Base-by-base conservation (phyloP, 2,888 invertebrate genomes). In the Gari tellinella region DNA sequence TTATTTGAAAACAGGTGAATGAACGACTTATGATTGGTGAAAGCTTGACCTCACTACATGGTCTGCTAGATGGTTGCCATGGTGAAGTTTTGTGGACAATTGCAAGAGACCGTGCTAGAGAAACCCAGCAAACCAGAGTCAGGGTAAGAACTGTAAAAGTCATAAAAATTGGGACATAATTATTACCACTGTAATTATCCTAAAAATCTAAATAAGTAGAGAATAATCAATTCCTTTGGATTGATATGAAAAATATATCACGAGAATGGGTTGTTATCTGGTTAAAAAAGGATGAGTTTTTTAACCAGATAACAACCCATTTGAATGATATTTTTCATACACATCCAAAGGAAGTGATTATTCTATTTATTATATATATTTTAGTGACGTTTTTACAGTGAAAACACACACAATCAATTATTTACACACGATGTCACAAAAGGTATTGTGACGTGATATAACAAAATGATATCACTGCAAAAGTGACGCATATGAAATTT, bases 41-140 rank as follows among this genome's bases (percentile, higher is more conserved):
- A 49, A 65, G 75, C 21, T 37, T 80, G 19, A 41, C 46, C 1
- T 65, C 75, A 7, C 52, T 84, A 56, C 58, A 69, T 15, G 52
- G 60, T 17, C 51, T 70, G 41, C 56, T 84, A 46, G 68, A 76
- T 38, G 45, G 60, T 26, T 69, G 68, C 37, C 72, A 79, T 41
- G 82, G 80, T 45, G 85, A 85, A 37, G 53, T 85, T 26, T 55
- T 81, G 25, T 49, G 83, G 12, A 81, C 81, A 3, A 61, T 85
- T 10, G 83, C 83, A 19, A 48, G 83, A 40, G 75, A 79, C 40
- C 67, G 67, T 25, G 79, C 79, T 5, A 52, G 79, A 38, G 72
- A 68, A 41, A 52, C 31, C 25, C 58, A 60, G 48, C 60, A 48
- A 60, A n/a, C 15, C 23, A 19, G 37, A 37, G 40, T 26, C 1